These are phyloP conservation scores for Phaetusa simplex DNA, from an alignment of 2,113 vertebrate genomes.

Conservation along the genomic window DNA sequence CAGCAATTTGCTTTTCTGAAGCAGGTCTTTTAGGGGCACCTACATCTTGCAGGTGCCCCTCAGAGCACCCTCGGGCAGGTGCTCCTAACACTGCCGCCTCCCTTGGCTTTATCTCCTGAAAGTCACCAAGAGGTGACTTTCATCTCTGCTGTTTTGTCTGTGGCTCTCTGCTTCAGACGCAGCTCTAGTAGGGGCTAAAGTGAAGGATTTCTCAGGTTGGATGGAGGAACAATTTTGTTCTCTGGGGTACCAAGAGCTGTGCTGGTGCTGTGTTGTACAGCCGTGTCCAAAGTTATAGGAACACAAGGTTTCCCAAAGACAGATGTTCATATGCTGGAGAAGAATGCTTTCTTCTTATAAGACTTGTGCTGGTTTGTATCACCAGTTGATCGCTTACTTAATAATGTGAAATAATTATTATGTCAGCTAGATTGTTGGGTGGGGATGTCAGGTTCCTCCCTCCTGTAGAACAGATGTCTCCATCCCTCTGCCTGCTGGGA, in stretches of 20 bases:
- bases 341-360: not conserved
- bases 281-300: not conserved
- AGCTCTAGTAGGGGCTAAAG: not conserved
- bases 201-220: not conserved
- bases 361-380: not conserved
- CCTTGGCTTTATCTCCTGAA: not conserved
- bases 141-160: not conserved
- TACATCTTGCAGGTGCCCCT: not conserved
- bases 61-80: not conserved
- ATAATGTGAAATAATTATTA: not conserved
- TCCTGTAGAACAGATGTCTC: not conserved
- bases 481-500: not conserved
- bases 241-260: not conserved
- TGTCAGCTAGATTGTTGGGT: not conserved
- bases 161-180: not conserved
- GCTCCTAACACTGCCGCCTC: not conserved
- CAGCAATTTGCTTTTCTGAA: not conserved
- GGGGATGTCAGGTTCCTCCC: not conserved
- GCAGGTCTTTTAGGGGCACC: not conserved
- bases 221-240: not conserved
- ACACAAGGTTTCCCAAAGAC: rapidly evolving
- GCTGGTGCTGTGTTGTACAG: not conserved
- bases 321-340: not conserved
- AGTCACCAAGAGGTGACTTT: not conserved
- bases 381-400: not conserved